Base-by-base conservation (phyloP, 2,888 invertebrate species). In the Boloria euphrosyne region DNA sequence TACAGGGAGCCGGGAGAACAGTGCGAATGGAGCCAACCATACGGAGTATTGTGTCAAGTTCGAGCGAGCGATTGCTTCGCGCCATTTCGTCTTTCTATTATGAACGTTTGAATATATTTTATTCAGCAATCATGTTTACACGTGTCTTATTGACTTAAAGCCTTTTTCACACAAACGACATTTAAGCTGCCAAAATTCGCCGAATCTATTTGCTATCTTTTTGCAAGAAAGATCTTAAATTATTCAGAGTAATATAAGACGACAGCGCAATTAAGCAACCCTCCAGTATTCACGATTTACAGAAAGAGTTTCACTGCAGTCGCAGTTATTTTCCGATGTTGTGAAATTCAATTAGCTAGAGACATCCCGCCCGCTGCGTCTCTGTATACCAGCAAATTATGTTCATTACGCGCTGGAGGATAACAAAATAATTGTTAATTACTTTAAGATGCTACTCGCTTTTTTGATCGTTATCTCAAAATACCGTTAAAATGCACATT, bases 21-120 rank as follows among this genome's bases (percentile, higher is more conserved):
- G 80, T 81, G 84, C 83, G 84, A 84, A 83, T 84, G 84, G 84
- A 87, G 85, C 84, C 82, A 87, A 84, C 84, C 82, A 81, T 79
- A 77, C 75, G 73, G 80, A 78, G 82, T 80, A 87, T 86, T 89
- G 87, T 87, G 81, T 79, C 76, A 79, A 74, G 79, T 76, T 76
- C 80, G 81, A 77, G 79, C 82, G 80, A 78, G 77, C 85, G 84
- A 88, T 89, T 88, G 87, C 85, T 87, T 88, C 83, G 74, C 82
- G 76, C 83, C 80, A 75, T 75, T 71, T 78, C 79, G 81, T 79
- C 75, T 79, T 80, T 80, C 77, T 78, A 78, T 83, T 85, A 80
- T 81, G 78, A 64, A 70, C 68, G 65, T 69, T 72, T 65, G 65
- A 65, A 70, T 69, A 65, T 70, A 57, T 66, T 68, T 66, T 67